Base-by-base conservation (phyloP, 2,888 invertebrate genomes). In the Athripsodes cinereus region DNA sequence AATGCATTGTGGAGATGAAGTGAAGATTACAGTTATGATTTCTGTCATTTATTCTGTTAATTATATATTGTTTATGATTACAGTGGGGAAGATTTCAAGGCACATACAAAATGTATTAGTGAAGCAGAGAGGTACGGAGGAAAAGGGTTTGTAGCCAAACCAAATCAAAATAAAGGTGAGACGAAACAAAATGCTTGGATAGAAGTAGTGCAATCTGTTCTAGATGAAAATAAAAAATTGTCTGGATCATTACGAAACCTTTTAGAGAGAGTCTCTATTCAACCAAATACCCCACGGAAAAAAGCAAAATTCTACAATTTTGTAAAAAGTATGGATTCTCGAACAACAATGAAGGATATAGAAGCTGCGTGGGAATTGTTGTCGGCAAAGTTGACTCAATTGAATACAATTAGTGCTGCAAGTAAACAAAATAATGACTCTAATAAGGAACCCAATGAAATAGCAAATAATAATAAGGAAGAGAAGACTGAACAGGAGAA, bases 51-150 rank as follows among this genome's bases (percentile, higher is more conserved):
- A n/a, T n/a, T 44, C 2, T 44, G n/a, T 13, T 44, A 44, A 44
- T 44, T 44, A 44, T n/a, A n/a, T n/a, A 16, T 44, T 44, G 8
- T 65, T 66, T 54, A 62, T 69, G 59, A 2, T 52, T 80, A 79
- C 71, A 88, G 90, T 66, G 89, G 85, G 2, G 83, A 88, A 59
- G 87, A 86, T 11, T 94, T 90, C 72, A 82, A 81, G 47, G 74
- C 75, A 1, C 95, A 95, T 70, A 87, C 76, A n/a, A 90, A 91
- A 74, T 96, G 95, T 72, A 80, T 95, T 52, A 83, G 88, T 0
- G 87, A 97, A 75, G 88, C 87, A 22, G 87, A 95, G 71, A 87
- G 94, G 66, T 97, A 97, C 70, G 88, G 92, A 6, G 92, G 88
- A 0, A 90, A 89, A 72, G 86, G 87, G 46, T 90, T 85, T 69